Conservation (phyloP, 2,888 invertebrate species). For the Tipula helvola region DNA sequence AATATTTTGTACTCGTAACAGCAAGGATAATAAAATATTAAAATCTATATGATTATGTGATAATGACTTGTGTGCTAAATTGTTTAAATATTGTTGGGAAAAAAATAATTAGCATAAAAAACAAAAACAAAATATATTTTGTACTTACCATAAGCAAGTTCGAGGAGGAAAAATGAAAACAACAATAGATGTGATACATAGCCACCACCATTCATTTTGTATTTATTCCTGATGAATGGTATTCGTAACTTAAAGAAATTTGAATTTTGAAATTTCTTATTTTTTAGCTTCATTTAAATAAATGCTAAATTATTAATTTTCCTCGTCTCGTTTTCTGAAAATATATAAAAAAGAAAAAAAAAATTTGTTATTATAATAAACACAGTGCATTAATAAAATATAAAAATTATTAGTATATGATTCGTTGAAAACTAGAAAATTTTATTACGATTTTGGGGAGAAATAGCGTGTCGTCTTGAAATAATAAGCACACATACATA, state of each 20-base stretch:
- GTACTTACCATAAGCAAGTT: slow-evolving; percentile 9
- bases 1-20: neutral
- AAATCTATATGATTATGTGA: neutral
- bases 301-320: neutral
- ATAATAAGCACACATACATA: neutral
- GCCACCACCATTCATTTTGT: neutral
- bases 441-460: neutral
- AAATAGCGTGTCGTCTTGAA: neutral
- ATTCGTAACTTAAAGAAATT: neutral
- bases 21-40: neutral
- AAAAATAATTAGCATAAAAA: neutral
- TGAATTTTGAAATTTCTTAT: neutral
- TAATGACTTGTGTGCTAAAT: neutral
- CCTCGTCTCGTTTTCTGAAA: neutral
- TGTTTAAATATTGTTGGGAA: neutral
- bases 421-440: neutral
- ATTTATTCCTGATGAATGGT: slow-evolving; percentile 4
- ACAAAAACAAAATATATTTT: neutral
- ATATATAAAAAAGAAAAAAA: neutral
- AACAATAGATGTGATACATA: neutral
- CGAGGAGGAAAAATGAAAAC: neutral
- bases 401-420: neutral
- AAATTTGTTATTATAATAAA: neutral
- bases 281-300: neutral
- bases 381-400: neutral